Evolutionary conservation across 2,888 invertebrate genomes (phyloP).

Genomic region (Agyllia agylla): DNA sequence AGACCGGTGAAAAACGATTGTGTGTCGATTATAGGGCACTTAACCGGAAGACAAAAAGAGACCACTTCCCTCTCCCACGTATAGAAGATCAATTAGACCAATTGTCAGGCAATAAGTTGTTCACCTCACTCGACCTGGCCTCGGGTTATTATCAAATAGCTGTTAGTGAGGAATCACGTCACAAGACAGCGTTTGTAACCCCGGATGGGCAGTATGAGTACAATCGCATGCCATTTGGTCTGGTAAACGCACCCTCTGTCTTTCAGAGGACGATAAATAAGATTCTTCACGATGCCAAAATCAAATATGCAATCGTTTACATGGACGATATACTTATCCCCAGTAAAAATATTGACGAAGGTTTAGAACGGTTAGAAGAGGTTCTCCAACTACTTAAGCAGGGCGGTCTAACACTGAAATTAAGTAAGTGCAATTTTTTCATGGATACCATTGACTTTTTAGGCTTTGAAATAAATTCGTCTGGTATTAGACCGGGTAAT

Average conservation of each 20-base stretch:
- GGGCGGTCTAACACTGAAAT: constrained; percentile 71
- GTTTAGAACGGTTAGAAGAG: constrained; percentile 26
- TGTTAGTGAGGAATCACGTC: constrained; percentile 79
- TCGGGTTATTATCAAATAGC: constrained; percentile 73
- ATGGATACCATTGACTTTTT: constrained; percentile 71
- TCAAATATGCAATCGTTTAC: constrained; percentile 55
- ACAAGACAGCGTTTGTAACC: constrained; percentile 82
- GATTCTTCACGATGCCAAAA: constrained; percentile 63
- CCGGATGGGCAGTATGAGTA: constrained; percentile 82
- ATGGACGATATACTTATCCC: constrained; percentile 70
- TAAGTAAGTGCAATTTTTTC: constrained; percentile 77
- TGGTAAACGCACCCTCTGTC: constrained; percentile 82
- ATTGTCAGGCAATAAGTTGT: constrained; percentile 42
- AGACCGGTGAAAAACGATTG: constrained; percentile 65
- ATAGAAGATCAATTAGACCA: constrained; percentile 66
- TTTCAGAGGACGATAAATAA: constrained; percentile 82
- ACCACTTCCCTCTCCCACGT: constrained; percentile 75
- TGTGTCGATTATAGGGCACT: constrained; percentile 75
- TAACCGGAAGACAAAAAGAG: constrained; percentile 57
- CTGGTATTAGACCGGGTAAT: constrained; percentile 73
- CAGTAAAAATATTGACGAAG: constrained; percentile 34
- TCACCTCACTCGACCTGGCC: constrained; percentile 59
- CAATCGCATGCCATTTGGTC: constrained; percentile 82
- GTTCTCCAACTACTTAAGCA: constrained; percentile 58
- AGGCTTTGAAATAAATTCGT: constrained; percentile 71